A percentile compares a stretch with the other conserved stretches of the same genome.
These are phyloP conservation scores for Macrobrachium rosenbergii DNA, from an alignment of 1,140 invertebrate genomes.

Conservation along the genomic window DNA sequence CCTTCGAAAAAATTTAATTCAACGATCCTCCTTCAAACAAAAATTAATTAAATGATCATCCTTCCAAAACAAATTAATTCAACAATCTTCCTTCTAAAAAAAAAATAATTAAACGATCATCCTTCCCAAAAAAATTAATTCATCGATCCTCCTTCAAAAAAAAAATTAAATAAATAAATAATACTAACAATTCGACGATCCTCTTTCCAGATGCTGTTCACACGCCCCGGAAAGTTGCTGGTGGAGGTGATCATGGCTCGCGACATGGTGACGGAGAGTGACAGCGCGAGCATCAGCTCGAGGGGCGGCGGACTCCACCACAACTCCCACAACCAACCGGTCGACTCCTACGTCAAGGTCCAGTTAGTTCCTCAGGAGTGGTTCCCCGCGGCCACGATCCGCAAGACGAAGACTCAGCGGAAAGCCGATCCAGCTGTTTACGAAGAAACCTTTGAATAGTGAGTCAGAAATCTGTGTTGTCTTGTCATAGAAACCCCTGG, in stretches of 20 bases:
- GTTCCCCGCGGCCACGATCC: constrained; percentile 46
- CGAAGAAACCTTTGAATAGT: constrained; percentile 64
- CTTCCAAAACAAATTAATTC: no score
- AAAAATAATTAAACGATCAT: no score
- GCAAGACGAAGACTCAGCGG: constrained; percentile 60
- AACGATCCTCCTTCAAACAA: no score
- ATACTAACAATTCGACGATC: no score
- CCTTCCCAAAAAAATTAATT: no score
- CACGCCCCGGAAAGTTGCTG: constrained; percentile 50
- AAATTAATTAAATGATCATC: no score
- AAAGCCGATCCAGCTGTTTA: constrained; percentile 61
- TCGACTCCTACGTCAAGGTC: constrained; percentile 64
- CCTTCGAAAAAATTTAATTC: no score
- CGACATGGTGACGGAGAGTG: constrained; percentile 55
- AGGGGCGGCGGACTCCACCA: neutral
- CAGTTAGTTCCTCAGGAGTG: constrained; percentile 61
- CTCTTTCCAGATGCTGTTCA: constrained; percentile 49
- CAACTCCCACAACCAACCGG: constrained; percentile 11
- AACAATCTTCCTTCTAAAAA: no score
- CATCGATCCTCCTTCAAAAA: no score
- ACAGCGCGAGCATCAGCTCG: constrained; percentile 45
- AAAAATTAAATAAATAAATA: no score
- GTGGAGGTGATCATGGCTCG: constrained; percentile 64
- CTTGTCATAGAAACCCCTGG: no score
- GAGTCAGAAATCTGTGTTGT: constrained; percentile 19